Base-by-base conservation (phyloP, 2,113 vertebrate genomes). In the Chamaea fasciata region DNA sequence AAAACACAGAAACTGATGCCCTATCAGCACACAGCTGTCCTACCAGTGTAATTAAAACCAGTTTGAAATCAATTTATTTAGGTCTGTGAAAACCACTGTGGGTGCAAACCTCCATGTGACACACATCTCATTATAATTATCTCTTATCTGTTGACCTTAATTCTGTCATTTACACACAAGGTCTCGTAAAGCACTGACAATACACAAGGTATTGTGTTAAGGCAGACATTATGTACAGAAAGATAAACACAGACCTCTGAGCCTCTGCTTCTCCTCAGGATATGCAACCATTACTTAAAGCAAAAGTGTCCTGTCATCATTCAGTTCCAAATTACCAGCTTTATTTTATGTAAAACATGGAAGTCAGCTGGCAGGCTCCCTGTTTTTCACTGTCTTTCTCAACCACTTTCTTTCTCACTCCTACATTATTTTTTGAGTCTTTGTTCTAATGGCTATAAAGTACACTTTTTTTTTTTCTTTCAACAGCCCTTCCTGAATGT, bases 1-100 rank as follows among this genome's bases (percentile, higher is more conserved):
- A 96, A 90, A 79, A 87, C 76, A 93, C 68, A 93, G 76, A 91
- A 94, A 94, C 69, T 81, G 85, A 63, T 86, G 60, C 39, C 82
- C 80, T 90, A 70, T 93, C 92, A 86, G 76, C 68, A 81, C 44
- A 41, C 12, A 65, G 90, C 68, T 78, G 71, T 80, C 68, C 71
- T 77, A 60, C 71, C 6, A 7, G 47, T 52, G 37, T 90, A 94
- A 95, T 91, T 96, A 95, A 92, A 94, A 81, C 76, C 79, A 70
- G 71, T 77, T 94, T 81, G 33, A 75, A 90, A 88, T 67, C 33
- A 55, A 74, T 92, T 88, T 95, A 86, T 87, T 92, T 80, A 77
- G 64, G 92, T 56, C 77, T 83, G 24, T 83, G 70, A 53, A 95
- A 91, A 92, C 33, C 84, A 69, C 55, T 24, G 42, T 37, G 63